phyloP scores from a whole-genome alignment of 2,888 invertebrate genomes.

The Seira sanloemensis region DNA sequence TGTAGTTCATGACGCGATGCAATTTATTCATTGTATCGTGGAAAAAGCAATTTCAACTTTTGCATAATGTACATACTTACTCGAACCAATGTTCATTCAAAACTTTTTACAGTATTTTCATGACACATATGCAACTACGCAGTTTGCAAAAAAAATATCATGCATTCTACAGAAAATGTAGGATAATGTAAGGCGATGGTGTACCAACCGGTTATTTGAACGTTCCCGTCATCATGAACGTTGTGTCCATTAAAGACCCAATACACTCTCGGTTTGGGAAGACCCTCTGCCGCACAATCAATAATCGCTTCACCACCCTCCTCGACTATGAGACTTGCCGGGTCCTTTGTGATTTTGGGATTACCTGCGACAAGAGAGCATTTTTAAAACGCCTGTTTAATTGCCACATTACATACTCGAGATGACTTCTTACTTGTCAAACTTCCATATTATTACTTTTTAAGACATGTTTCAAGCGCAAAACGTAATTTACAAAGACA shows the following conservation, averaged over 20 bases:
- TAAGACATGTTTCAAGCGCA: neutral
- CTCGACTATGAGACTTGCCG: slow-evolving; percentile 77
- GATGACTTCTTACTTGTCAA: neutral
- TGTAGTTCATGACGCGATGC: neutral
- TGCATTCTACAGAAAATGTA: neutral
- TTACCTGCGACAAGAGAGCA: slow-evolving; percentile 74
- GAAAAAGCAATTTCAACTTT: neutral
- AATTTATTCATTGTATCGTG: slow-evolving; percentile 2
- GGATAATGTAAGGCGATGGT: slow-evolving; percentile 9
- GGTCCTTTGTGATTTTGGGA: slow-evolving; percentile 76
- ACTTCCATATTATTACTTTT: neutral
- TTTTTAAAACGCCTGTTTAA: slow-evolving; percentile 33
- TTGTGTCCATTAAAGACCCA: slow-evolving; percentile 92
- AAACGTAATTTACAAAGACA: neutral
- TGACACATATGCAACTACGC: neutral
- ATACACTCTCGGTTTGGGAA: slow-evolving; percentile 85
- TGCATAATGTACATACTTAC: neutral
- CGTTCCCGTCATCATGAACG: slow-evolving; percentile 78
- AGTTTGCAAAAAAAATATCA: too few species aligned
- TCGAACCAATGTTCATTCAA: neutral
- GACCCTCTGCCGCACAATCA: slow-evolving; percentile 81
- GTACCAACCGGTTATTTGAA: slow-evolving; percentile 73
- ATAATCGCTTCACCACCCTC: slow-evolving; percentile 78
- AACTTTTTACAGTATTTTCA: slow-evolving; percentile 2
- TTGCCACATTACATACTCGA: neutral